phyloP scores from a whole-genome alignment of 2,797 vertebrate species.

The Myiotriccus ornatus region DNA sequence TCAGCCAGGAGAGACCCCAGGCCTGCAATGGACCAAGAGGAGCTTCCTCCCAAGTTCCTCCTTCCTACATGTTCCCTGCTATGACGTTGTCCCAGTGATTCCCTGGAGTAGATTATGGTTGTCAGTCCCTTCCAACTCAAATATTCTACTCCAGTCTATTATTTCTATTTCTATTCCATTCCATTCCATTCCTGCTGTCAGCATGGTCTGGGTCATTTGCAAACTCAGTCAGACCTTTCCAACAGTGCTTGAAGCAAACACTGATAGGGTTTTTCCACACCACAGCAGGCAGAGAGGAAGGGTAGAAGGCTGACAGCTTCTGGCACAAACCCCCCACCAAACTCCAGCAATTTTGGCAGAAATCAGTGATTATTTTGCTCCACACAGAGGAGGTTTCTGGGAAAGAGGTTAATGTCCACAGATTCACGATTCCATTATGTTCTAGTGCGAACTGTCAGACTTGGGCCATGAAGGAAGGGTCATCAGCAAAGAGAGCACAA shows the following conservation, averaged over 20 bases:
- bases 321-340: neutral
- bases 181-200: neutral
- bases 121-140: neutral
- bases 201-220: neutral
- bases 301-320: neutral
- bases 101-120: neutral
- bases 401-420: neutral
- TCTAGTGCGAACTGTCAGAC: neutral
- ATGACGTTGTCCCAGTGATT: neutral
- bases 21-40: neutral
- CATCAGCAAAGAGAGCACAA: neutral
- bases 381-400: neutral
- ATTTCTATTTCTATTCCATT: neutral
- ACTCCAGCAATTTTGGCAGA: neutral
- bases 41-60: neutral
- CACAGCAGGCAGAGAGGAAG: neutral
- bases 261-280: fast-evolving
- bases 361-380: neutral
- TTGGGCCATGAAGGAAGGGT: neutral
- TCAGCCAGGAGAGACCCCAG: neutral
- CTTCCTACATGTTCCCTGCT: neutral
- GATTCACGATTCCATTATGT: neutral
- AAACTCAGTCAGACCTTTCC: neutral
- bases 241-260: neutral
- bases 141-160: neutral